These are phyloP conservation scores for Agapornis canus DNA, from an alignment of 2,797 vertebrate species.

Conservation along the genomic window DNA sequence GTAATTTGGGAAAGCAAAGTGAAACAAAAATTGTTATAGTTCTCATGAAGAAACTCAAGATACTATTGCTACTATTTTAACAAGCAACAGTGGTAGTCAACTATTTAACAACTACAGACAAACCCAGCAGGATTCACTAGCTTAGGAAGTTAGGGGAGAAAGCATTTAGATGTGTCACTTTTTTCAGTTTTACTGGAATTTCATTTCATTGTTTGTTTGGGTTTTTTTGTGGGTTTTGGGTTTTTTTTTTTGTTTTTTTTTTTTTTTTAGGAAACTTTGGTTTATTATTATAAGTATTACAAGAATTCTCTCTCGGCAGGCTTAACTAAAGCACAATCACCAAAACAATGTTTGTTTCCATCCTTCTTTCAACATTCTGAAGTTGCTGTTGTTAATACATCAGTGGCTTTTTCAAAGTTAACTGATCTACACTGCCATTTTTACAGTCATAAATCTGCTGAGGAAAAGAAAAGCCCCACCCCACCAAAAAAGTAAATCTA, in stretches of 20 bases:
- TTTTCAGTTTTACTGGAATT: neutral
- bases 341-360: neutral
- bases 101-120: neutral
- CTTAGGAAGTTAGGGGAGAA: neutral
- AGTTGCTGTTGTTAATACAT: neutral
- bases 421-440: neutral
- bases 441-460: neutral
- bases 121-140: neutral
- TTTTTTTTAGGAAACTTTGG: neutral
- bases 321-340: neutral
- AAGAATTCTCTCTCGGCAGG: neutral
- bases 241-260: too few relatives aligned
- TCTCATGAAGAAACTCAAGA: neutral
- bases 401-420: neutral
- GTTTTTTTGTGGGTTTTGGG: too few relatives aligned
- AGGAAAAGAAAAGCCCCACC: fast-evolving
- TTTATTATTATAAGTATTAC: neutral
- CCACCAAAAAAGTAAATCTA: neutral
- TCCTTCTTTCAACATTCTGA: neutral
- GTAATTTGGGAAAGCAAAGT: neutral
- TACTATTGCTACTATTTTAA: neutral
- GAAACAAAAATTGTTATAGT: neutral
- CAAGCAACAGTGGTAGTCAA: neutral
- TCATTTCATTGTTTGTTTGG: neutral
- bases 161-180: neutral